A percentile compares a stretch with the other conserved stretches of the same genome.
These are phyloP conservation scores for Turritopsis dohrnii DNA, from an alignment of 30 jellyfish, hydroid and myxozoan genomes.

Conservation along the genomic window DNA sequence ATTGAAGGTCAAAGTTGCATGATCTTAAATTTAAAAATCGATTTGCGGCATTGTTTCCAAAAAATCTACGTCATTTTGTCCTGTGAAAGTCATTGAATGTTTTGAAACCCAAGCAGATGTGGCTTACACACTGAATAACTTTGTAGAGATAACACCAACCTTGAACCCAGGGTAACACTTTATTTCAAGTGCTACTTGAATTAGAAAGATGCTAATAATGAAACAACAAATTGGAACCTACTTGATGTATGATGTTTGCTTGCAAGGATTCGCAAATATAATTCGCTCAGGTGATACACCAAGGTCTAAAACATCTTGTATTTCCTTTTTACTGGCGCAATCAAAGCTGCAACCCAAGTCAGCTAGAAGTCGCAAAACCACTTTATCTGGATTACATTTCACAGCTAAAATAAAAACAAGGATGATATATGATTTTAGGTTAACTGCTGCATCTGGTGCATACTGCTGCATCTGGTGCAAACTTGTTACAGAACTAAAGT, in stretches of 20 bases:
- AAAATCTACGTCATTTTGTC: too few relatives aligned
- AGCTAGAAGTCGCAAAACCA: constrained; percentile 49
- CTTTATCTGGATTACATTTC: constrained; percentile 91
- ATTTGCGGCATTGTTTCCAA: neutral
- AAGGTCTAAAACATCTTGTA: constrained; percentile 9
- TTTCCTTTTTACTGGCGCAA: constrained; percentile 93
- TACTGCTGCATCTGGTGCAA: too few relatives aligned
- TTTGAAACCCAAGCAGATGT: too few relatives aligned
- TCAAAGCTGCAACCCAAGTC: constrained; percentile 82
- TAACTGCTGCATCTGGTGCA: too few relatives aligned
- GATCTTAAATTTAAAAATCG: neutral
- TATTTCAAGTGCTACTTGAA: neutral
- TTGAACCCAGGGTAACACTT: neutral
- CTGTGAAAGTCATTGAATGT: too few relatives aligned
- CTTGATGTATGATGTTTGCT: constrained; percentile 69
- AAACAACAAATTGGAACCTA: constrained; percentile 14
- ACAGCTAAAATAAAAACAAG: constrained; percentile 54
- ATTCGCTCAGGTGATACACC: constrained; percentile 87
- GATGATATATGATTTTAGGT: too few relatives aligned
- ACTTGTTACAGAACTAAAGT: too few relatives aligned
- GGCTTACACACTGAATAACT: too few relatives aligned
- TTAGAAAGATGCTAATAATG: neutral
- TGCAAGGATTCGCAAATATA: constrained; percentile 92
- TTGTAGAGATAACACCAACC: too few relatives aligned
- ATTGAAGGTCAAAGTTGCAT: too few relatives aligned